phyloP scores from a whole-genome alignment of 2,113 vertebrate genomes.

The Grammomys surdaster region DNA sequence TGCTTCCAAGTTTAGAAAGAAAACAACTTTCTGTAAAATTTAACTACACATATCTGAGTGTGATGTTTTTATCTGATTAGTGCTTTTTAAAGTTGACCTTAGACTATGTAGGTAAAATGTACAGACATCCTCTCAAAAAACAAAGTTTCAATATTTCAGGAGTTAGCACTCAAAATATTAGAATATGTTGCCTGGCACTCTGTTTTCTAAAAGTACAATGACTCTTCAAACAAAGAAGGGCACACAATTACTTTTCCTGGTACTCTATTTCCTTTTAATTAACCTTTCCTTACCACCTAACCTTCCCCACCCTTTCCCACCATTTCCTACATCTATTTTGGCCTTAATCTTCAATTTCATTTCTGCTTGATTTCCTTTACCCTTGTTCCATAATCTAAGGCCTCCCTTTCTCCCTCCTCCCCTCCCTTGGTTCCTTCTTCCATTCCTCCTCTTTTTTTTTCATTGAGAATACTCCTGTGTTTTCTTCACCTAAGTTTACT shows the following conservation, averaged over 20 bases:
- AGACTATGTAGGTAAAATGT: neutral
- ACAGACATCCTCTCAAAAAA: neutral
- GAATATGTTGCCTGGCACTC: neutral
- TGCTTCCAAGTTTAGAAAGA: conserved; percentile 37
- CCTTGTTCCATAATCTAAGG: neutral
- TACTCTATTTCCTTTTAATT: neutral
- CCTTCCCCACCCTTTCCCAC: neutral
- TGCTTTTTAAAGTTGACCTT: neutral
- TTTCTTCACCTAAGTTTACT: conserved; percentile 45
- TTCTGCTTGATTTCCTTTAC: conserved; percentile 59
- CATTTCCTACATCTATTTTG: conserved; percentile 49
- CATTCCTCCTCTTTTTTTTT: too few species aligned
- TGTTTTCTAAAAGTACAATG: conserved; percentile 13
- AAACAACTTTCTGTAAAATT: conserved; percentile 39
- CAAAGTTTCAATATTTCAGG: conserved; percentile 5
- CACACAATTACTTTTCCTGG: neutral
- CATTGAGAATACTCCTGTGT: neutral
- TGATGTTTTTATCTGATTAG: conserved; percentile 8
- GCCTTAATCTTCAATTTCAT: conserved; percentile 22
- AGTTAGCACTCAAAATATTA: neutral
- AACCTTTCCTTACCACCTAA: neutral
- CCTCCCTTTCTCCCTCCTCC: too few species aligned
- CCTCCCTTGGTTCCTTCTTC: neutral
- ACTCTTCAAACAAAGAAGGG: conserved; percentile 39
- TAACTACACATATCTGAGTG: conserved; percentile 53